Evolutionary conservation across 2,888 invertebrate species (phyloP), one percentile per base, ranked within the genome.

Genomic region (Athalia cordata): DNA sequence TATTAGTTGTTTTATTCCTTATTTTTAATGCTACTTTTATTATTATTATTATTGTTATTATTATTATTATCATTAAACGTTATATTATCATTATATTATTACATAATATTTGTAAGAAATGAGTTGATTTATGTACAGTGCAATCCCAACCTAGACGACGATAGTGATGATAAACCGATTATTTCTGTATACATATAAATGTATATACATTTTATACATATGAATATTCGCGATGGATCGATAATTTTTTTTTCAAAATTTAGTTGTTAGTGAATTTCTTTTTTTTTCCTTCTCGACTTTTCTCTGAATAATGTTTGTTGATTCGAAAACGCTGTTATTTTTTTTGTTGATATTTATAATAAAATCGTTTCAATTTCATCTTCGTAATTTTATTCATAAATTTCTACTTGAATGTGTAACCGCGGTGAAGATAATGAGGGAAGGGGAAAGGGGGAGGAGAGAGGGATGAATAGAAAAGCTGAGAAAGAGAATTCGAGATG

Each of bases 41-140:
- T 29, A 2, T 29, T 29, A 29, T 29, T 29, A 29, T 29, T 29
- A 29, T 29, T 29, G 29, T 29, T 55, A 8, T 11, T 55, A 55
- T 55, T 59, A 5, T 13, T 68, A 52, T 68, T 68, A 68, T 68
- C 50, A 52, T 55, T 52, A 43, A 68, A 68, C n/a, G n/a, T 55
- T 55, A n/a, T 55, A 55, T 68, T 68, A 68, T 68, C 15, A 55
- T 68, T 68, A 68, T n/a, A 55, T 55, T 11, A 68, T 68, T 52
- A 55, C 50, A 55, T 61, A 61, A n/a, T 68, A 50, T 57, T 78
- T 72, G 11, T 49, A 62, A 78, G 61, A 62, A 78, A 62, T 45
- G 49, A 49, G 50, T 74, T 50, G 52, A 62, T 52, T 49, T 74
- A 78, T 78, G 59, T 78, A 78, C 78, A 78, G 77, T 77, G 67